phyloP scores from a whole-genome alignment of 2,888 invertebrate genomes.

The Dynastes hyllus region DNA sequence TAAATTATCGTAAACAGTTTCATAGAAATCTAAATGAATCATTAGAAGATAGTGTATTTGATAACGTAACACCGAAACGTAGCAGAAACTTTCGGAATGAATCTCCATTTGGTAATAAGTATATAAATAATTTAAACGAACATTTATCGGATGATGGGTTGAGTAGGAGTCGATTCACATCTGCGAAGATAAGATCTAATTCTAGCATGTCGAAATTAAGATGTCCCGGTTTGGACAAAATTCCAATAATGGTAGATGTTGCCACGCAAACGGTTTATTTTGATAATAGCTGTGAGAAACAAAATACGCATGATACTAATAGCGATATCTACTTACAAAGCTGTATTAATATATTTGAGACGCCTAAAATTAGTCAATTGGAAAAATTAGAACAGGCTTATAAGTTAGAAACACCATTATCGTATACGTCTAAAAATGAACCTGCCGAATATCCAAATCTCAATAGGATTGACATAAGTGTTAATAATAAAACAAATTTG shows the following conservation, averaged over 20 bases:
- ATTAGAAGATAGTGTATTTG: not conserved
- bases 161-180: not conserved
- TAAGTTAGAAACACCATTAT: constrained; percentile 5
- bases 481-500: constrained; percentile 35
- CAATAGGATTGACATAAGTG: not conserved
- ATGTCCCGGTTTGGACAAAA: constrained; percentile 60
- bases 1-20: constrained; percentile 25
- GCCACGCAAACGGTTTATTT: constrained; percentile 53
- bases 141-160: not conserved
- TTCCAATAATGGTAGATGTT: constrained; percentile 54
- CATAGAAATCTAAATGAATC: not conserved
- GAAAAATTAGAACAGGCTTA: constrained; percentile 28
- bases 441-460: no score
- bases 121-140: constrained; percentile 41
- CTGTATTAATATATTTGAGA: constrained; percentile 52
- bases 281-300: constrained; percentile 18
- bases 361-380: constrained; percentile 51
- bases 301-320: not conserved
- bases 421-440: not conserved
- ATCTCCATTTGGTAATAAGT: constrained; percentile 4
- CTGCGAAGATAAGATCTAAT: constrained; percentile 51
- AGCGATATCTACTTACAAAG: constrained; percentile 36
- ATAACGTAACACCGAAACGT: constrained; percentile 46
- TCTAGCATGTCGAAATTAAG: constrained; percentile 60
- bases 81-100: constrained; percentile 5